Conservation (phyloP, 2,888 invertebrate genomes). For the Latrodectus elegans region DNA sequence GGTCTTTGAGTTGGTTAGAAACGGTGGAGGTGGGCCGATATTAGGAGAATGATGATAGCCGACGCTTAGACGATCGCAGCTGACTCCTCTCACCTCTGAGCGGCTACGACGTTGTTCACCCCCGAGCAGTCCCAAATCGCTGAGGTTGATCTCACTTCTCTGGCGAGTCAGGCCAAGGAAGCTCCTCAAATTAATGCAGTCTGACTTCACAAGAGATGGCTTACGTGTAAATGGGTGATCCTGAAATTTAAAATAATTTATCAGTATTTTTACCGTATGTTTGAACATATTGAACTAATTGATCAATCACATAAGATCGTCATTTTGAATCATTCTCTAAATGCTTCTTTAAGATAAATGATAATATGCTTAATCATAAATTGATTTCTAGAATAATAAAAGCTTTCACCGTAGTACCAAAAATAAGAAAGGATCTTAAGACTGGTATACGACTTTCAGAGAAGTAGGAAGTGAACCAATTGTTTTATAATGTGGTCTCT, state of each 20-base stretch:
- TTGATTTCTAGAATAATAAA: no score
- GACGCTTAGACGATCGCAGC: slow-evolving; percentile 47
- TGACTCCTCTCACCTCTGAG: slow-evolving; percentile 45
- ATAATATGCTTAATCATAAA: no score
- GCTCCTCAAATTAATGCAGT: slow-evolving; percentile 47
- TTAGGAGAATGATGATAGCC: slow-evolving; percentile 39
- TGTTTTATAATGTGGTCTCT: no score
- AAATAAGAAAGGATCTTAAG: no score
- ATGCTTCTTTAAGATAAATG: no score
- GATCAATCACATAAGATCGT: no score
- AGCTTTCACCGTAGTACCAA: no score
- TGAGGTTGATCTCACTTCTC: slow-evolving; percentile 56
- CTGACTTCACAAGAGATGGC: slow-evolving; percentile 33
- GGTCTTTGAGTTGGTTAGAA: not conserved
- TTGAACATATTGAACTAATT: not conserved
- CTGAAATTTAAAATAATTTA: slow-evolving; percentile 3
- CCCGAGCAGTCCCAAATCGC: slow-evolving; percentile 25
- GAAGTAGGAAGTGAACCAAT: no score
- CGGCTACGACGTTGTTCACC: slow-evolving; percentile 38
- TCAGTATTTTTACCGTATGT: not conserved
- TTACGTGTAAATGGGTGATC: slow-evolving; percentile 21
- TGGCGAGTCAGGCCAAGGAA: slow-evolving; percentile 47
- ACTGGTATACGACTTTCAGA: no score
- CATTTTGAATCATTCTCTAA: no score
- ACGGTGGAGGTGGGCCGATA: not conserved